A percentile compares a stretch with the other conserved stretches of the same genome.
These are phyloP conservation scores for Lymantria dispar DNA, from an alignment of 2,888 invertebrate genomes.

Conservation along the genomic window DNA sequence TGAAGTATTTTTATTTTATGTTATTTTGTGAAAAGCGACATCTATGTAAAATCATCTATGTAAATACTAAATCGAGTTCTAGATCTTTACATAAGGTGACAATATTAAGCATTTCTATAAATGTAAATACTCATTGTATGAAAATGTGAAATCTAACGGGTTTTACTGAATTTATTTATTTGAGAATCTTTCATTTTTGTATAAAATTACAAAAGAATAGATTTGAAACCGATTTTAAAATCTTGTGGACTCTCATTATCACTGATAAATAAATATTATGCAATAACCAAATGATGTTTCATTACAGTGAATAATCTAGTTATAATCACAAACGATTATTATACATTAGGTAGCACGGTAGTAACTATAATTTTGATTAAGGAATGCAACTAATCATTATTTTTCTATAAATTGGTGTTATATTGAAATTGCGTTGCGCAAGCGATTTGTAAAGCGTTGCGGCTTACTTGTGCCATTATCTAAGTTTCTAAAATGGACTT, in stretches of 20 bases:
- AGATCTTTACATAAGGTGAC: too few relatives aligned
- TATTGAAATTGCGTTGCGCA: slow-evolving; percentile 10
- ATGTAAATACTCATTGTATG: too few relatives aligned
- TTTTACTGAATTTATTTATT: too few relatives aligned
- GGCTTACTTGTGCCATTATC: slow-evolving; percentile 13
- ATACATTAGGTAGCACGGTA: neutral
- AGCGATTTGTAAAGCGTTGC: slow-evolving; percentile 12
- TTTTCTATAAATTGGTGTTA: slow-evolving; percentile 13
- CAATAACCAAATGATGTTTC: neutral
- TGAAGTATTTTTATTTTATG: too few relatives aligned
- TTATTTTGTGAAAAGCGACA: too few relatives aligned
- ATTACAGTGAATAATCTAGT: neutral
- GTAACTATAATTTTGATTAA: neutral
- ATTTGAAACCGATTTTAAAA: too few relatives aligned
- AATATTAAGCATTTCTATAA: too few relatives aligned
- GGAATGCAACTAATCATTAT: slow-evolving; percentile 6
- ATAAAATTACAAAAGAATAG: too few relatives aligned
- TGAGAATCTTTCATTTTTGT: too few relatives aligned
- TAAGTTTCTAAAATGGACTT: slow-evolving; percentile 27
- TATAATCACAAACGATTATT: neutral
- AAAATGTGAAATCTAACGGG: too few relatives aligned
- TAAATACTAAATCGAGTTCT: too few relatives aligned
- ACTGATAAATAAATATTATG: neutral
- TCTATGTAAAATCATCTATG: too few relatives aligned
- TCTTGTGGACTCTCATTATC: neutral